Conservation (phyloP, 1,140 invertebrate species). For the Brachionus manjavacas region DNA sequence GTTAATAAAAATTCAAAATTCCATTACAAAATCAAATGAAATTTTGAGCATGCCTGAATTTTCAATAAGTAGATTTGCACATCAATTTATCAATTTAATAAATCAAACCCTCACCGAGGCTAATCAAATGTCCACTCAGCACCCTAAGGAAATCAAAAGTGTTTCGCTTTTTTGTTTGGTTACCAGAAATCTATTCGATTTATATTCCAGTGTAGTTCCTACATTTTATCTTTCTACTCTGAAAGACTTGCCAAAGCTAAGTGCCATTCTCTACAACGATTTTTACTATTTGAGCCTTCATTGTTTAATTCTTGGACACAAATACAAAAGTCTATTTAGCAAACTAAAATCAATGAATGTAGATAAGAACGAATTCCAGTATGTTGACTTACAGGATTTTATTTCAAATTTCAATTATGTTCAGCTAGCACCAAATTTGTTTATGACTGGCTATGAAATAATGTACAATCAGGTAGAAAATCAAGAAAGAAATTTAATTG, state of each 20-base stretch:
- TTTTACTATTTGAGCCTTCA: conserved; percentile 15
- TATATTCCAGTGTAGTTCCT: conserved; percentile 6
- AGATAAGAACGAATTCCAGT: not conserved
- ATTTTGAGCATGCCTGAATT: conserved; percentile 2
- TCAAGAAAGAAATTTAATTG: conserved; percentile 22
- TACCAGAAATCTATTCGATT: conserved; percentile 13
- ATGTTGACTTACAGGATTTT: conserved; percentile 19
- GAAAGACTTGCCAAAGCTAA: conserved; percentile 9
- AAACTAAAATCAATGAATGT: not conserved
- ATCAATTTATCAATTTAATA: not conserved
- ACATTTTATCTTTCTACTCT: not conserved
- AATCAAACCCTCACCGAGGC: conserved; percentile 14
- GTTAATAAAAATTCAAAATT: not conserved
- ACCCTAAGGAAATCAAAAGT: not conserved
- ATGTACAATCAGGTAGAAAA: conserved; percentile 3
- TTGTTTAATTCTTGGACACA: not conserved
- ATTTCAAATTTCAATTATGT: conserved; percentile 21
- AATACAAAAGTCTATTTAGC: conserved; percentile 2
- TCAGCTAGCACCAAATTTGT: not conserved
- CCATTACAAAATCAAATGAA: not conserved
- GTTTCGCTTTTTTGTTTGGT: conserved; percentile 15
- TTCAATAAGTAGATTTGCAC: not conserved
- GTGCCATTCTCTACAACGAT: conserved; percentile 33
- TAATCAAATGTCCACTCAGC: not conserved
- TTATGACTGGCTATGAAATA: not conserved